Conservation (phyloP, 2,113 vertebrate species). For the Brachypteracias leptosomus region DNA sequence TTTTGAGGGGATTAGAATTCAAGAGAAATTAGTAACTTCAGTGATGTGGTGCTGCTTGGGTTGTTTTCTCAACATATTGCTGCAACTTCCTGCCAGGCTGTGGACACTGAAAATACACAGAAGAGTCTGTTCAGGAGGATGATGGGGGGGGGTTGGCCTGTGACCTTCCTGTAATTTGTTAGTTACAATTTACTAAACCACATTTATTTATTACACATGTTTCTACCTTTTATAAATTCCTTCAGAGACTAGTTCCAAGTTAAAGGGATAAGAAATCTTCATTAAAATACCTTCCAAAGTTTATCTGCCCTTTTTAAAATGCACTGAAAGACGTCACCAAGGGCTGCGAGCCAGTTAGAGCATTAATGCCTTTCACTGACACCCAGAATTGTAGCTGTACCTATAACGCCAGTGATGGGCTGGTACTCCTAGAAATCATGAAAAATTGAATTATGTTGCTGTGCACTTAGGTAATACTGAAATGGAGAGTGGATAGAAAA, state of each 20-base stretch:
- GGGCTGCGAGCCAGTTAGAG: background rate
- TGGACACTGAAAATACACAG: background rate
- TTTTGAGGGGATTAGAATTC: background rate
- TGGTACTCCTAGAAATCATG: background rate
- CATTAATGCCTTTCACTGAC: background rate
- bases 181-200: background rate
- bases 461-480: background rate
- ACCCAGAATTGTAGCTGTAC: background rate
- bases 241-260: background rate
- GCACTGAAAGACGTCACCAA: background rate
- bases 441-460: background rate
- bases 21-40: background rate
- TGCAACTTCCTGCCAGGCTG: background rate
- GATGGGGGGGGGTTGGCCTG: background rate
- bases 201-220: fast-evolving
- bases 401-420: background rate
- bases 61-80: background rate
- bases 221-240: background rate
- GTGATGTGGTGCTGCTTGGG: background rate
- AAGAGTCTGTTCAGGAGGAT: background rate
- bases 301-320: background rate
- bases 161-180: background rate
- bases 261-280: background rate
- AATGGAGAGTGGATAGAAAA: background rate
- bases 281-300: background rate